These are phyloP conservation scores for Phoenicopterus ruber DNA, from an alignment of 2,113 vertebrate genomes.

Conservation along the genomic window DNA sequence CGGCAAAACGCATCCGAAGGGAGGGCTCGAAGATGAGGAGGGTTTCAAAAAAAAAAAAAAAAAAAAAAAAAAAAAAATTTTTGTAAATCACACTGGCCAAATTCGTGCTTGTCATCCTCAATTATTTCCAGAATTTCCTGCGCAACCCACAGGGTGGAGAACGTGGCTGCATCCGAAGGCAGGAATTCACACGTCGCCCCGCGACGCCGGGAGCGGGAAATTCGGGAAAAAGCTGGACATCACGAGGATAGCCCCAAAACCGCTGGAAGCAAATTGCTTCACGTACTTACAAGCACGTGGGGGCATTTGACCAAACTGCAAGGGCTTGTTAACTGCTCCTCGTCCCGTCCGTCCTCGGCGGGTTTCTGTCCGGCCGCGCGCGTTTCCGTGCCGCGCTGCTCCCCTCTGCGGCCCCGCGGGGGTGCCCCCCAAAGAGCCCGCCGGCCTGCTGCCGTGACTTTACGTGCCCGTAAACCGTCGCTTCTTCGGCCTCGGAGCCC, in stretches of 20 bases:
- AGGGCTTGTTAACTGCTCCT: not conserved
- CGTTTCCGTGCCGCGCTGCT: too few species aligned
- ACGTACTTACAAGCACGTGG: not conserved
- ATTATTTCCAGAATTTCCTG: not conserved
- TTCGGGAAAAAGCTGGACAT: not conserved
- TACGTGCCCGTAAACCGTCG: not conserved
- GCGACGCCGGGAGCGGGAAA: accelerated
- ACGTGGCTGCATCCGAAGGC: not conserved
- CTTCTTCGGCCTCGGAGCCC: not conserved
- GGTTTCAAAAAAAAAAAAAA: too few species aligned
- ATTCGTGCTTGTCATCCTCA: not conserved
- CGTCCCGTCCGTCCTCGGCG: not conserved
- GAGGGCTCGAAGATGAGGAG: not conserved
- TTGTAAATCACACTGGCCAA: not conserved
- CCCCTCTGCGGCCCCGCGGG: not conserved
- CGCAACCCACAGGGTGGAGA: not conserved
- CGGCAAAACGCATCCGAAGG: not conserved
- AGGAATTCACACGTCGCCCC: not conserved
- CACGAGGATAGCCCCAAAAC: not conserved
- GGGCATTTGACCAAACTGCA: not conserved
- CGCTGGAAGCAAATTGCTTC: not conserved
- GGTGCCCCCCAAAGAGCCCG: not conserved
- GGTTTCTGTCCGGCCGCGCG: not conserved
- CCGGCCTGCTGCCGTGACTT: not conserved
- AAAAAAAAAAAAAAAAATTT: too few species aligned